These are phyloP conservation scores for Nemoura dubitans DNA, from an alignment of 2,888 invertebrate genomes.

Conservation along the genomic window DNA sequence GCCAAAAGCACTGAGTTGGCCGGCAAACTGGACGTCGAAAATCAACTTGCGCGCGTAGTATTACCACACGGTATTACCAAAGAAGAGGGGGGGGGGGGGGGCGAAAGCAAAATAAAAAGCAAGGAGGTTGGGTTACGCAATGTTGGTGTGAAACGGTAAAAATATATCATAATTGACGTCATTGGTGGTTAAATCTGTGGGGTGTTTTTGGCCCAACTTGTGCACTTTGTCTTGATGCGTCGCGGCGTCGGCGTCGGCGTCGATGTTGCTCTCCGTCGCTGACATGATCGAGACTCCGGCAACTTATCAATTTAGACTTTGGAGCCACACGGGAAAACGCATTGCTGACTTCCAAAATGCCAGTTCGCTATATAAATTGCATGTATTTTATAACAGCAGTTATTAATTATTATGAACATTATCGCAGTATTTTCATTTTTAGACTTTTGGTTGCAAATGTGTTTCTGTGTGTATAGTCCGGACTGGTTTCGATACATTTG, in stretches of 20 bases:
- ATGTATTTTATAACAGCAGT: too few relatives aligned
- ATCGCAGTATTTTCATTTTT: too few relatives aligned
- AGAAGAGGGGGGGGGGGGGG: too few relatives aligned
- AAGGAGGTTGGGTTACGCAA: not conserved
- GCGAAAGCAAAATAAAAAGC: not conserved
- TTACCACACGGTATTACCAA: too few relatives aligned
- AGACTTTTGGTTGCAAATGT: too few relatives aligned
- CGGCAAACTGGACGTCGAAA: not conserved
- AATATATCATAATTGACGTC: conserved; percentile 12
- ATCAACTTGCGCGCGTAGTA: not conserved
- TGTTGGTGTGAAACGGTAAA: not conserved
- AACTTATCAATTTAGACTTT: not conserved
- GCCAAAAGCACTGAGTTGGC: not conserved
- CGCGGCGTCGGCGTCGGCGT: not conserved
- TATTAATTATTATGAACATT: too few relatives aligned
- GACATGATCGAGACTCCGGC: not conserved
- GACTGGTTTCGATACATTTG: too few relatives aligned
- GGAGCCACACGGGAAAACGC: too few relatives aligned
- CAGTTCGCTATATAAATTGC: too few relatives aligned
- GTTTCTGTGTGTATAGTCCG: too few relatives aligned
- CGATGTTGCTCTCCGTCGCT: not conserved
- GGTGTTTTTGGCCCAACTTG: not conserved
- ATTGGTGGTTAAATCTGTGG: not conserved
- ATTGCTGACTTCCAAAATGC: too few relatives aligned
- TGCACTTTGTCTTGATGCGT: conserved; percentile 12